Evolutionary conservation across 2,113 vertebrate species (phyloP), one percentile per base, ranked within the genome.

Genomic region (Callocephalon fimbriatum): DNA sequence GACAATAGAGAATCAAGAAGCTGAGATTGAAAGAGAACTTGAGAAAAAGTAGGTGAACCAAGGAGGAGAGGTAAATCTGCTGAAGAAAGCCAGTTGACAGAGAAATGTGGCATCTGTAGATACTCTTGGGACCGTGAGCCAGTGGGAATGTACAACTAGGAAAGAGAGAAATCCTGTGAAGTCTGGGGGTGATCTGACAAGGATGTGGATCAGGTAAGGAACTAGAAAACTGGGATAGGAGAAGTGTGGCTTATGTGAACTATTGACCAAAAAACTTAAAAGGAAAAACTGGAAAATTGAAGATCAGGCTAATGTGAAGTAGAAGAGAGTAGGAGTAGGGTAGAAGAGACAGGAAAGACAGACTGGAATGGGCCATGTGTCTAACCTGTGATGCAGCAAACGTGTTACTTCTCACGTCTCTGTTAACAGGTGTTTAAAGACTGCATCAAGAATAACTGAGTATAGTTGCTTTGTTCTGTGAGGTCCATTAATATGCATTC

Each of bases 291-390:
- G 6, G 9, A 38, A 66, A 31, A 48, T 1, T 81, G 50, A 71
- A 78, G 40, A 44, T 44, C 16, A 62, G 7, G 19, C 17, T 63
- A 53, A 45, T 0, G 0, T 42, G 50, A 70, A 66, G 9, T 53
- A 40, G 12, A 40, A 59, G 6, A 77, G 22, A 45, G 22, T 7
- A 54, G 14, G 31, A 66, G 25, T 53, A 37, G 47, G 8, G 6
- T 67, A 31, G 37, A 61, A 59, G 6, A 77, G 25, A 6, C 45
- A 67, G 18, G 37, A 71, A 85, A 67, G 45, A 53, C 7, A 32
- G 35, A 35, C 35, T 58, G 23, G n/a, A 77, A 20, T 66, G n/a
- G 6, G 14, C 70, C 6, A 3, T 53, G 3, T 20, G 19, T 48
- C 6, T 81, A 44, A 61, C 12, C 5, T 1, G 0, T 12, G 2